These are phyloP conservation scores for Pararge aegeria DNA, from an alignment of 1,140 invertebrate species.

Conservation along the genomic window DNA sequence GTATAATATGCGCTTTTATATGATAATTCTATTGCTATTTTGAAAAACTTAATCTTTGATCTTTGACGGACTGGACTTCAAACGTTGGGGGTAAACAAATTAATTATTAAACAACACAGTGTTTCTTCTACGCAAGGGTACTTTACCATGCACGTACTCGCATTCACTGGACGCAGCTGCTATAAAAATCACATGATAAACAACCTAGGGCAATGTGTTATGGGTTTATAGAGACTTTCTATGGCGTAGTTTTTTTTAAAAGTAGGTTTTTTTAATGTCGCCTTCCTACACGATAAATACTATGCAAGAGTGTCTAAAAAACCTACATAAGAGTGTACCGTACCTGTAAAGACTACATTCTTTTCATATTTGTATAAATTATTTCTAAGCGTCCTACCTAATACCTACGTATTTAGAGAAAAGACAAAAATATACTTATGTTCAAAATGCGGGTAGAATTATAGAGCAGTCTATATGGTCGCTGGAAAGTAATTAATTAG, in stretches of 20 bases:
- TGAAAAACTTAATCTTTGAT: not conserved
- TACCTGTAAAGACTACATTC: no score
- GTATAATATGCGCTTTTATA: no score
- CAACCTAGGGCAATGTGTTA: slow-evolving; percentile 30
- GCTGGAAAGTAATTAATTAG: slow-evolving; percentile 53
- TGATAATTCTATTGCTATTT: no score
- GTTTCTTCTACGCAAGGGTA: slow-evolving; percentile 35
- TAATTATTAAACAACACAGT: slow-evolving; percentile 43
- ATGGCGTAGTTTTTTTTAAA: slow-evolving; percentile 11
- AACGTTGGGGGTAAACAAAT: slow-evolving; percentile 51
- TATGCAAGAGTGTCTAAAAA: no score
- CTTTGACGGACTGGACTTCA: slow-evolving; percentile 46
- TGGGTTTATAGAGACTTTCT: slow-evolving; percentile 5
- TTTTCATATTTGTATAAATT: no score
- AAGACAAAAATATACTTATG: slow-evolving; percentile 2
- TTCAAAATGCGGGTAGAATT: slow-evolving; percentile 1
- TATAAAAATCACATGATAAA: slow-evolving; percentile 30
- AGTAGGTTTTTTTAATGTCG: not conserved
- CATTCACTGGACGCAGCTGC: slow-evolving; percentile 47
- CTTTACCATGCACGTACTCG: slow-evolving; percentile 25
- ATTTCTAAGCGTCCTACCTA: not conserved
- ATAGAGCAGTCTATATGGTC: slow-evolving; percentile 8
- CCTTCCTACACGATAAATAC: not conserved
- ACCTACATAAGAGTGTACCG: no score
- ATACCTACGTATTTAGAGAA: not conserved